These are phyloP conservation scores for Cheiracanthium punctorium DNA, from an alignment of 2,888 invertebrate species.

Conservation along the genomic window DNA sequence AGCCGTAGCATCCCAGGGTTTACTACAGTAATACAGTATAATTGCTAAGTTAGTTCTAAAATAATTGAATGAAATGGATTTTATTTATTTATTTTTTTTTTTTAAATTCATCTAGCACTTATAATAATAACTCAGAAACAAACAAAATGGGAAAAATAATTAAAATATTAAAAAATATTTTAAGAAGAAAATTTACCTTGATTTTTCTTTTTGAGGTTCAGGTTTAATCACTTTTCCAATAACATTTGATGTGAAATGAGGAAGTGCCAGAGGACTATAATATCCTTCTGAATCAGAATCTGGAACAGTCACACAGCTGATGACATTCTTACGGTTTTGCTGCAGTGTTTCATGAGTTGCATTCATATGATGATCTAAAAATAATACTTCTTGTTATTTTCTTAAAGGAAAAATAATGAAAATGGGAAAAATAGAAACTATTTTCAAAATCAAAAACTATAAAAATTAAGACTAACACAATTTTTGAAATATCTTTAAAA, in stretches of 20 bases:
- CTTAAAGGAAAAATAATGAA: too few species aligned
- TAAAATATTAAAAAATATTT: too few species aligned
- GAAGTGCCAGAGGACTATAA: conserved; percentile 72
- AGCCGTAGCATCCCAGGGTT: too few species aligned
- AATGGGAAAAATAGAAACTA: neutral
- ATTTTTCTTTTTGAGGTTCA: conserved; percentile 72
- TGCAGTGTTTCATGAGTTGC: conserved; percentile 24
- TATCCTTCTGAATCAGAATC: conserved; percentile 78
- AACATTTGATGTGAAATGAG: conserved; percentile 70
- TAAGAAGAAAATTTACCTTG: conserved; percentile 16
- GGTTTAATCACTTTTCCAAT: conserved; percentile 72
- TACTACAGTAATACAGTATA: too few species aligned
- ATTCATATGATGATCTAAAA: conserved; percentile 26
- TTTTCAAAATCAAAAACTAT: neutral
- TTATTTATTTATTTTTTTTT: too few species aligned
- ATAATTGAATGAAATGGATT: too few species aligned
- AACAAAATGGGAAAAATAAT: too few species aligned
- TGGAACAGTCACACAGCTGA: conserved; percentile 86
- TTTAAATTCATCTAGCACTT: too few species aligned
- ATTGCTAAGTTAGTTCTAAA: too few species aligned
- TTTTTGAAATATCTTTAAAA: too few species aligned
- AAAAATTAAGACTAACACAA: neutral
- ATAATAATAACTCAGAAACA: too few species aligned
- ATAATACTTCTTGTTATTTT: too few species aligned
- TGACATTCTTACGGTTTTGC: conserved; percentile 57